These are phyloP conservation scores for Piliocolobus tephrosceles DNA, from an alignment of 2,113 vertebrate genomes.

Conservation along the genomic window DNA sequence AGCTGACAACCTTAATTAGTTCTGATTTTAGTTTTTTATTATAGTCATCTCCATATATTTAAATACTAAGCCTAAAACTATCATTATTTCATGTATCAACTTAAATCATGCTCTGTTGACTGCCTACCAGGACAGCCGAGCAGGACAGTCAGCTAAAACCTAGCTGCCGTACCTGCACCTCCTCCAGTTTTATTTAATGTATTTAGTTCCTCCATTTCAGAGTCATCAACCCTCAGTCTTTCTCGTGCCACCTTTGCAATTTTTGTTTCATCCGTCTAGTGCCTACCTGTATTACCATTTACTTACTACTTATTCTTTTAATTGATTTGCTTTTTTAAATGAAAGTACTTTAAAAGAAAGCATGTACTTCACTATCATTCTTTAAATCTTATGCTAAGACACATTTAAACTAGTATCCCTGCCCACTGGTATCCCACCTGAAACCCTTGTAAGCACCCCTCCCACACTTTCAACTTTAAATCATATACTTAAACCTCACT, in stretches of 20 bases:
- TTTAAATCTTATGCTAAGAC: background rate
- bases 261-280: background rate
- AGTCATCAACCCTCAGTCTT: background rate
- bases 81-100: background rate
- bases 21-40: background rate
- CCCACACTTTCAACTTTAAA: too few relatives aligned
- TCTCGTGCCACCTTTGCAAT: background rate
- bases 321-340: background rate
- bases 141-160: background rate
- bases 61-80: background rate
- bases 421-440: background rate
- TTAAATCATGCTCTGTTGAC: too few relatives aligned
- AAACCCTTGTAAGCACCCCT: background rate
- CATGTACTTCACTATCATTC: background rate
- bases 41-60: background rate
- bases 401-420: background rate
- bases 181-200: background rate
- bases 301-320: background rate
- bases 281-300: background rate
- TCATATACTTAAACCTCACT: background rate
- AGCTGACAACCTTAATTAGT: background rate
- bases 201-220: background rate
- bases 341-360: slow-evolving; percentile 7
- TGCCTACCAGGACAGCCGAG: background rate
- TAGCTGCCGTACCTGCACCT: background rate